Evolutionary conservation across 1,140 invertebrate genomes (phyloP).

Genomic region (Cherax quadricarinatus): DNA sequence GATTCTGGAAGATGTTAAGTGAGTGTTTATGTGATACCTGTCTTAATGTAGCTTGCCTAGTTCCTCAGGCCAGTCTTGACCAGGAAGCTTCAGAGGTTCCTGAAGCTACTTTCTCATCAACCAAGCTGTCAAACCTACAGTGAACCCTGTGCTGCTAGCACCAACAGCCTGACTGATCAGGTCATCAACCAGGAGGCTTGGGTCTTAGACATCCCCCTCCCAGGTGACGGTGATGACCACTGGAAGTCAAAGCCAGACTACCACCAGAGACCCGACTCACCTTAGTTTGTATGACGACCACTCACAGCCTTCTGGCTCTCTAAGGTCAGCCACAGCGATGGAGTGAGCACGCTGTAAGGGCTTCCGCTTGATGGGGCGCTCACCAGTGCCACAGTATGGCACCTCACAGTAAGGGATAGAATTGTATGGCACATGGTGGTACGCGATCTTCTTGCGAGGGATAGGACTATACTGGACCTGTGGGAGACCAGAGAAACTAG

Average conservation of each 20-base stretch:
- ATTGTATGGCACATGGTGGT: constrained; percentile 72
- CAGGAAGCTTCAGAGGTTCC: no score
- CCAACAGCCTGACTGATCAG: not conserved
- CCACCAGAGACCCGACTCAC: not conserved
- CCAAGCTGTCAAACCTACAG: not conserved
- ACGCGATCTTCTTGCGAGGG: constrained; percentile 72
- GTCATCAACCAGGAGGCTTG: not conserved
- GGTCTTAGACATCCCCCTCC: not conserved
- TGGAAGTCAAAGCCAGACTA: no score
- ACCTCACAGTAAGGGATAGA: constrained; percentile 73
- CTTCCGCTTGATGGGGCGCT: constrained; percentile 71
- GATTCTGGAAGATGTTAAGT: no score
- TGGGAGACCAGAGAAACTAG: no score
- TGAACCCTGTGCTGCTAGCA: not conserved
- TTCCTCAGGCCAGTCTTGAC: no score
- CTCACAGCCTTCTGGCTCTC: constrained; percentile 53
- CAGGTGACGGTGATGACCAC: not conserved
- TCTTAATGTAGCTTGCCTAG: no score
- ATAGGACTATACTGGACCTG: constrained; percentile 73
- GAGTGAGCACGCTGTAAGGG: constrained; percentile 67
- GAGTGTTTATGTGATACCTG: no score
- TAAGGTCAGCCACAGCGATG: constrained; percentile 60
- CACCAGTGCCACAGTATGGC: constrained; percentile 61
- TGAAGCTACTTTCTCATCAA: no score
- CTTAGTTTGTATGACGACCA: constrained; percentile 64